A percentile compares a stretch with the other conserved stretches of the same genome.
Conservation (phyloP, 2,888 invertebrate species). For the Pristionchus maxplancki region DNA sequence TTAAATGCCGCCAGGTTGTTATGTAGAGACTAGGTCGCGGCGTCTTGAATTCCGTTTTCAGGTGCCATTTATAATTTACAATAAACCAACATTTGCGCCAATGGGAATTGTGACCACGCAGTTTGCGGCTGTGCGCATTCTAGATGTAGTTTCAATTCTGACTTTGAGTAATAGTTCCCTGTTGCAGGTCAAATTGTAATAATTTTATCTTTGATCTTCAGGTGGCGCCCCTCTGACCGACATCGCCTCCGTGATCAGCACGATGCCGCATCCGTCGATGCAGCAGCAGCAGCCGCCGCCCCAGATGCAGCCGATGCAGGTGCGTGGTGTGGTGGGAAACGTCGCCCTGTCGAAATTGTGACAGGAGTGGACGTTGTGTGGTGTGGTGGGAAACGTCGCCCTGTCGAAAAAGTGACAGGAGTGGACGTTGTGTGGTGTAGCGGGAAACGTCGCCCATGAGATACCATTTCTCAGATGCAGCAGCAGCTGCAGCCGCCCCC, state of each 20-base stretch:
- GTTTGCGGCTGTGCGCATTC: neutral
- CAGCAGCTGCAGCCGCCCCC: neutral
- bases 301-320: conserved; percentile 49
- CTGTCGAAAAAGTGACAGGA: too few species aligned
- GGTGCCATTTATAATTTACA: too few species aligned
- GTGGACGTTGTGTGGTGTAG: too few species aligned
- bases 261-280: neutral
- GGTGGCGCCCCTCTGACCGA: conserved; percentile 87
- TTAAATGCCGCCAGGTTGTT: neutral
- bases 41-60: too few species aligned
- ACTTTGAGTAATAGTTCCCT: neutral
- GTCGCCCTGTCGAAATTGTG: too few species aligned
- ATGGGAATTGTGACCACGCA: neutral
- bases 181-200: too few species aligned
- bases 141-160: neutral
- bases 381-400: too few species aligned
- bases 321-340: neutral
- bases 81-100: too few species aligned
- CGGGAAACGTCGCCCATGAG: too few species aligned
- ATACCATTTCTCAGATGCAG: too few species aligned
- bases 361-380: too few species aligned
- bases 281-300: conserved; percentile 55
- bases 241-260: conserved; percentile 67
- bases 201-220: neutral
- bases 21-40: neutral